Evolutionary conservation across 2,113 vertebrate genomes (phyloP).

Genomic region (Fukomys damarensis): DNA sequence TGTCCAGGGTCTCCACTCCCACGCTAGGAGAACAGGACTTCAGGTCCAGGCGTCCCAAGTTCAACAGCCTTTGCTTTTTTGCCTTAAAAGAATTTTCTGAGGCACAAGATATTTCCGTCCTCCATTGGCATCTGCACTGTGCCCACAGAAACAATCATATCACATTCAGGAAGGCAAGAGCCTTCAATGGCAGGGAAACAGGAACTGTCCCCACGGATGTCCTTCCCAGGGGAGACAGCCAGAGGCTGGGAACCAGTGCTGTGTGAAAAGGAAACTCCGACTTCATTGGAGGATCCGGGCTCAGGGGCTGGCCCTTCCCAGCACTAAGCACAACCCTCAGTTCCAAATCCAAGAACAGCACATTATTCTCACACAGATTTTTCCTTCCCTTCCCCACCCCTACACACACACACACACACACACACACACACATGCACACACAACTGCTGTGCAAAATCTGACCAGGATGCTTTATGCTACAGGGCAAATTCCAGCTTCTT

Average conservation of each 20-base stretch:
- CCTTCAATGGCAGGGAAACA: slow-evolving; percentile 87
- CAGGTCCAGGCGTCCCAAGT: slow-evolving; percentile 79
- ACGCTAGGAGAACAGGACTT: slow-evolving; percentile 78
- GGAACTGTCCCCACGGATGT: slow-evolving; percentile 88
- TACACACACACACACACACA: background rate
- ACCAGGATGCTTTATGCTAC: background rate
- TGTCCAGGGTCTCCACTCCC: slow-evolving; percentile 61
- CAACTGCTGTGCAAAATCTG: background rate
- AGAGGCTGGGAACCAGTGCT: slow-evolving; percentile 78
- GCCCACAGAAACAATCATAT: slow-evolving; percentile 91
- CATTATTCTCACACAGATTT: background rate
- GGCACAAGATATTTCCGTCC: slow-evolving; percentile 88
- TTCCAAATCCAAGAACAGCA: background rate
- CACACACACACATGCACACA: background rate
- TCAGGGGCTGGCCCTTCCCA: slow-evolving; percentile 45
- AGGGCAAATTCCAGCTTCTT: background rate
- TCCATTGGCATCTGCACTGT: slow-evolving; percentile 86
- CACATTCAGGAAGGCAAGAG: slow-evolving; percentile 87
- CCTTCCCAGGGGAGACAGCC: slow-evolving; percentile 80
- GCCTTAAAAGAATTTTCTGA: slow-evolving; percentile 83
- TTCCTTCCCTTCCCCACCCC: background rate
- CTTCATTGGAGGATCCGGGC: slow-evolving; percentile 64
- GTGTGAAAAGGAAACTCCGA: slow-evolving; percentile 80
- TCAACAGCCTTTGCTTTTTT: slow-evolving; percentile 83
- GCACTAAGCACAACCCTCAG: background rate